Evolutionary conservation across 1,140 invertebrate species (phyloP).

Genomic region (Alviniconcha marisindica): DNA sequence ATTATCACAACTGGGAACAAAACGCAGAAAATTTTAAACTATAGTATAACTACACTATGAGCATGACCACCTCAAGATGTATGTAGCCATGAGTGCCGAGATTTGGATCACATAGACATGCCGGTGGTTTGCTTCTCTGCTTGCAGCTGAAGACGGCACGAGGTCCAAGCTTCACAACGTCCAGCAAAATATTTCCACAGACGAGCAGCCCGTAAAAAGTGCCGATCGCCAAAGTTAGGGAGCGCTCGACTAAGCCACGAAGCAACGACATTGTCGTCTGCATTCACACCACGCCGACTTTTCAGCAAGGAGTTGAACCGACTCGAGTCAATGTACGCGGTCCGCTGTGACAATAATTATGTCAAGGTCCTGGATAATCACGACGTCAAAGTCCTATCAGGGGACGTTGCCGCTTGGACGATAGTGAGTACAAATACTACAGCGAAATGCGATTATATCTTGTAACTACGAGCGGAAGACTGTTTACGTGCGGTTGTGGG

Average conservation of each 20-base stretch:
- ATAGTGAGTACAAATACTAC: too few species aligned
- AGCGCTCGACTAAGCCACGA: neutral
- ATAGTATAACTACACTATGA: too few species aligned
- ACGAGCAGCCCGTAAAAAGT: constrained; percentile 6
- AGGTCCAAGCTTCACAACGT: constrained; percentile 9
- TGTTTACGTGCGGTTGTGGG: too few species aligned
- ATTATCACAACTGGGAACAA: constrained; percentile 53
- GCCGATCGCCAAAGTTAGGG: neutral
- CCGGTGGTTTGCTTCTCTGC: constrained; percentile 52
- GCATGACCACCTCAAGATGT: constrained; percentile 62
- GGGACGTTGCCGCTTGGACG: neutral
- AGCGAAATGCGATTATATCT: too few species aligned
- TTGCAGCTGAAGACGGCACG: constrained; percentile 28
- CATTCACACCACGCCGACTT: neutral
- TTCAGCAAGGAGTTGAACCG: neutral
- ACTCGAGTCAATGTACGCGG: neutral
- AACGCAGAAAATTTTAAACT: constrained; percentile 15
- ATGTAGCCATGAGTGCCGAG: constrained; percentile 61
- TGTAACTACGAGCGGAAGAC: too few species aligned
- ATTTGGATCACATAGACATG: constrained; percentile 58
- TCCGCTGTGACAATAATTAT: neutral
- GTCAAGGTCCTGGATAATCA: neutral
- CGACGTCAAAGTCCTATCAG: too few species aligned
- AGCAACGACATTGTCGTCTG: neutral
- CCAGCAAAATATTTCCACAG: neutral